phyloP scores from a whole-genome alignment of 2,888 invertebrate species.

The Lordiphosa andalusiaca region DNA sequence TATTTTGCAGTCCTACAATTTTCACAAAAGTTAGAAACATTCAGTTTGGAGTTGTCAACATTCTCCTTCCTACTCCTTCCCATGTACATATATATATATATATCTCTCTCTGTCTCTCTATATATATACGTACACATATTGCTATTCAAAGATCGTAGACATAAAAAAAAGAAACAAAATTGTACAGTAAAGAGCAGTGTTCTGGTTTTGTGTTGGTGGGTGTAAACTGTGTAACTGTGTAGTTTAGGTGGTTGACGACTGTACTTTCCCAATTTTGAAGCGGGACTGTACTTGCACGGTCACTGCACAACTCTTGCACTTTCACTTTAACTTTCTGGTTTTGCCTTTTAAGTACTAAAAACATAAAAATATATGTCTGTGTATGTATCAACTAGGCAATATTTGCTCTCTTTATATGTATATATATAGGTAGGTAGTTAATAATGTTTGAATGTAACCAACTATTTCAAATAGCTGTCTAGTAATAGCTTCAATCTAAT shows the following conservation, averaged over 20 bases:
- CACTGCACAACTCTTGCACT: slow-evolving; percentile 1
- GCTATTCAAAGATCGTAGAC: slow-evolving; percentile 37
- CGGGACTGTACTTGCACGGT: too few species aligned
- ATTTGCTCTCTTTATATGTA: slow-evolving; percentile 20
- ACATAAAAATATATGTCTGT: slow-evolving; percentile 30
- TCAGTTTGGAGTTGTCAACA: slow-evolving; percentile 16
- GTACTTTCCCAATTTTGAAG: too few species aligned
- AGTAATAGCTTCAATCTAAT: slow-evolving; percentile 19
- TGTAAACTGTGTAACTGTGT: too few species aligned
- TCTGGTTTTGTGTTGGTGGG: slow-evolving; percentile 9
- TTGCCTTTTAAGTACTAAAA: slow-evolving; percentile 22
- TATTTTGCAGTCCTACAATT: slow-evolving; percentile 43
- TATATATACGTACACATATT: slow-evolving; percentile 22
- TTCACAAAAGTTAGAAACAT: slow-evolving; percentile 33
- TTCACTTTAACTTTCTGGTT: too few species aligned
- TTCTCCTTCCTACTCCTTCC: neutral
- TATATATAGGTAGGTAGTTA: slow-evolving; percentile 12
- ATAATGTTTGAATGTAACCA: slow-evolving; percentile 39
- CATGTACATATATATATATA: slow-evolving; percentile 2
- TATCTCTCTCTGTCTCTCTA: too few species aligned
- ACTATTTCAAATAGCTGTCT: slow-evolving; percentile 46
- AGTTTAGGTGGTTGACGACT: too few species aligned
- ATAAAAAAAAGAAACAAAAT: slow-evolving; percentile 2
- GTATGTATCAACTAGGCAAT: slow-evolving; percentile 39
- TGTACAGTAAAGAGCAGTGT: slow-evolving; percentile 7